Conservation (phyloP, 1,140 invertebrate species). For the Patella vulgata region DNA sequence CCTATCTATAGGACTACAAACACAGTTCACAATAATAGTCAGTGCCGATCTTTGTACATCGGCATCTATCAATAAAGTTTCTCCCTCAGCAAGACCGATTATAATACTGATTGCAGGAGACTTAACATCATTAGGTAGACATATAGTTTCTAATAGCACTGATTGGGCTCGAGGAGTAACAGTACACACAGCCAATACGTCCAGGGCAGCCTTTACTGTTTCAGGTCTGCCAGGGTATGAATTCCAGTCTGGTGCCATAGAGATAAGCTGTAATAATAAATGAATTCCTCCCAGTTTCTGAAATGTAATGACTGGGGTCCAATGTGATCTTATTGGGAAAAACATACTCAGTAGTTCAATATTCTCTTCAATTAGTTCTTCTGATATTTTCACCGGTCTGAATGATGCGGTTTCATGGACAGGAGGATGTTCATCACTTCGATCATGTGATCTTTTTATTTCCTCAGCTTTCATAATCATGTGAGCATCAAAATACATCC, state of each 20-base stretch:
- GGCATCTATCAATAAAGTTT: slow-evolving; percentile 82
- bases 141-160: slow-evolving; percentile 81
- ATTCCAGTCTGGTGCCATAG: slow-evolving; percentile 90
- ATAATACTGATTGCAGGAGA: slow-evolving; percentile 71
- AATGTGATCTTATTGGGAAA: slow-evolving; percentile 79
- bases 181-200: slow-evolving; percentile 89
- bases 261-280: slow-evolving; percentile 86
- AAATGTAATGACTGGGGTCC: slow-evolving; percentile 88
- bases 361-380: slow-evolving; percentile 85
- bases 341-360: slow-evolving; percentile 83
- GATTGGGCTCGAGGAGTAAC: slow-evolving; percentile 89
- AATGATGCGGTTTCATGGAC: slow-evolving; percentile 63
- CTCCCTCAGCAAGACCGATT: slow-evolving; percentile 87
- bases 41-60: slow-evolving; percentile 93
- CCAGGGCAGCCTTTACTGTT: slow-evolving; percentile 87
- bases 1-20: slow-evolving; percentile 88
- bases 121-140: slow-evolving; percentile 44
- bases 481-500: slow-evolving; percentile 93
- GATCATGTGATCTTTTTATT: slow-evolving; percentile 73
- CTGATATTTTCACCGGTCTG: slow-evolving; percentile 72
- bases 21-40: slow-evolving; percentile 89
- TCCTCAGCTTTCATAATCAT: slow-evolving; percentile 85
- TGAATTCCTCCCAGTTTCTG: slow-evolving; percentile 85
- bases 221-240: slow-evolving; percentile 85
- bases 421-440: slow-evolving; percentile 61